These are phyloP conservation scores for Polypedilum pembai DNA, from an alignment of 1,140 invertebrate species.

Conservation along the genomic window DNA sequence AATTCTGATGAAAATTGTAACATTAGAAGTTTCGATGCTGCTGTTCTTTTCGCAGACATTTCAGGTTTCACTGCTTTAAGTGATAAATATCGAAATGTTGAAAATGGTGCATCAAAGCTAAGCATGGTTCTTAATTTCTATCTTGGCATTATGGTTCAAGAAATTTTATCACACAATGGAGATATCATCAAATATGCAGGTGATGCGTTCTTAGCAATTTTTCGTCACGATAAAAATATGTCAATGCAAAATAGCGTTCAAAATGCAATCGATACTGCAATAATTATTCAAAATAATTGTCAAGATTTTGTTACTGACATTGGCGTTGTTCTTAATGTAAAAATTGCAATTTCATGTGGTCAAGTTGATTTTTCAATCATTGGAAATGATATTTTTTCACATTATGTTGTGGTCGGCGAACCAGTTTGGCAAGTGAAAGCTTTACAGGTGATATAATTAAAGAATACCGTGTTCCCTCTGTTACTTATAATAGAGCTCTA, in stretches of 20 bases:
- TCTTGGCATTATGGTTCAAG: conserved; percentile 58
- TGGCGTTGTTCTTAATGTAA: conserved; percentile 52
- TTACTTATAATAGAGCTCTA: no score
- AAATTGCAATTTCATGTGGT: conserved; percentile 55
- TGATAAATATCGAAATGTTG: conserved; percentile 54
- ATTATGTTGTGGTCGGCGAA: conserved; percentile 53
- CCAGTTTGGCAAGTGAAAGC: conserved; percentile 55
- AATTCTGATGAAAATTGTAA: no score
- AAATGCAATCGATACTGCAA: conserved; percentile 53
- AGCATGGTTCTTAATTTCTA: conserved; percentile 57
- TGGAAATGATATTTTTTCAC: conserved; percentile 46
- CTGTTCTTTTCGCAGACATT: conserved; percentile 54
- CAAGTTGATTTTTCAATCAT: conserved; percentile 51
- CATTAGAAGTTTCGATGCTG: conserved; percentile 48
- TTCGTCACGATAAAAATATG: conserved; percentile 47
- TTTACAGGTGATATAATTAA: no score
- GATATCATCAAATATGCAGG: conserved; percentile 61
- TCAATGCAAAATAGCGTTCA: conserved; percentile 51
- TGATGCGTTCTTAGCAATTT: conserved; percentile 58
- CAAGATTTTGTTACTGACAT: conserved; percentile 53
- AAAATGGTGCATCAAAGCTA: conserved; percentile 54
- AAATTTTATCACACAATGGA: conserved; percentile 53
- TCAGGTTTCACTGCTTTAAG: conserved; percentile 58
- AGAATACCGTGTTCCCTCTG: no score
- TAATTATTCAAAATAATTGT: conserved; percentile 56